A percentile compares a stretch with the other conserved stretches of the same genome.
phyloP scores from a whole-genome alignment of 2,797 vertebrate species.

The Cichlasoma orientale region DNA sequence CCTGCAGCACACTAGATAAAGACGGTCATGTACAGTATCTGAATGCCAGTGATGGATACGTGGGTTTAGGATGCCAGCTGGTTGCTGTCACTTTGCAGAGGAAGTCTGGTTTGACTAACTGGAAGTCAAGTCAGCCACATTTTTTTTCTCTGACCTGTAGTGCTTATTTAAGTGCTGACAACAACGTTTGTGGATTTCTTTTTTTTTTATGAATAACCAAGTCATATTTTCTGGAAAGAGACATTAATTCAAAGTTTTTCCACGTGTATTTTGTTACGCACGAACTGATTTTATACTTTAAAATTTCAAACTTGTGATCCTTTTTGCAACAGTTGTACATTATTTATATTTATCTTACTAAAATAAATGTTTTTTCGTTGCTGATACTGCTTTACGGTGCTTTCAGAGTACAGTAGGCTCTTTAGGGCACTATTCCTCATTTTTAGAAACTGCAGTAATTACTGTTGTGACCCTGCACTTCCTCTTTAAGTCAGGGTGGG shows the following conservation, averaged over 20 bases:
- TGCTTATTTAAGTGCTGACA: too few species aligned
- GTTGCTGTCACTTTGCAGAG: constrained; percentile 2
- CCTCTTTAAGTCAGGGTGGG: constrained; percentile 53
- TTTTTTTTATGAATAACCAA: neutral
- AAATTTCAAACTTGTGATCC: neutral
- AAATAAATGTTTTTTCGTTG: neutral
- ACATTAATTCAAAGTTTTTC: neutral
- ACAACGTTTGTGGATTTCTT: too few species aligned
- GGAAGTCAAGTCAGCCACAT: neutral
- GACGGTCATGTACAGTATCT: constrained; percentile 11
- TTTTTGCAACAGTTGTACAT: neutral
- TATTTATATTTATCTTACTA: neutral
- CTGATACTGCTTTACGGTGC: neutral
- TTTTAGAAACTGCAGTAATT: constrained; percentile 54
- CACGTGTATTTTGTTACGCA: neutral
- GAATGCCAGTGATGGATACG: constrained; percentile 19
- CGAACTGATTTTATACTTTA: neutral
- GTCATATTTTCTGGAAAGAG: neutral
- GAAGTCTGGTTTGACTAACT: constrained; percentile 1
- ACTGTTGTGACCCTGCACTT: constrained; percentile 61
- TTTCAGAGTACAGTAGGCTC: neutral
- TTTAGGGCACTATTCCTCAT: constrained; percentile 36
- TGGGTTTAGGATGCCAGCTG: constrained; percentile 4
- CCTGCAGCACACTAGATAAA: constrained; percentile 23
- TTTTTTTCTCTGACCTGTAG: neutral